Evolutionary conservation across 2,797 vertebrate species (phyloP).

Genomic region (Ibycter americanus): DNA sequence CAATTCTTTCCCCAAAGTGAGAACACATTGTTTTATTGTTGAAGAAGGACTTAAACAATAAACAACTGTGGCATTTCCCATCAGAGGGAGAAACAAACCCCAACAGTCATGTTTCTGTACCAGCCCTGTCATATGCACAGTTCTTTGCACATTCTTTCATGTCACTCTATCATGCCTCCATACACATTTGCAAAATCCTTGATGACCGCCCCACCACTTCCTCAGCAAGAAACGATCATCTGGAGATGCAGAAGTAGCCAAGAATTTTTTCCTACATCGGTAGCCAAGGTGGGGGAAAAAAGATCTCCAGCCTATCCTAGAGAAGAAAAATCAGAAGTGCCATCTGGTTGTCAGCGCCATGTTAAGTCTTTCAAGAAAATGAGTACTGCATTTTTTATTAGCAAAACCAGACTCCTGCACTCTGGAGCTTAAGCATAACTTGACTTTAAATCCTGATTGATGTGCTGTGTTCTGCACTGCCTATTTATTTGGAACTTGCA

Average conservation of each 20-base stretch:
- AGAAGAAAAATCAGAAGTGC: background rate
- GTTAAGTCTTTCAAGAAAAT: background rate
- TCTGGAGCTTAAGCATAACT: background rate
- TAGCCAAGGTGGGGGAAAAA: background rate
- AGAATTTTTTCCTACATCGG: background rate
- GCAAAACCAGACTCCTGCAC: background rate
- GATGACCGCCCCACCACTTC: background rate
- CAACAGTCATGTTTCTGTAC: background rate
- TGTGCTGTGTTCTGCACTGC: background rate
- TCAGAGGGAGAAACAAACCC: background rate
- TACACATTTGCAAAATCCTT: background rate
- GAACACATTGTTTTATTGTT: background rate
- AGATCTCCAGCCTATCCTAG: background rate
- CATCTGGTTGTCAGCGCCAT: background rate
- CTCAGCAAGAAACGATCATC: background rate
- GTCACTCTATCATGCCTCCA: background rate
- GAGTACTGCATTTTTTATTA: background rate
- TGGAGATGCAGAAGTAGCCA: background rate
- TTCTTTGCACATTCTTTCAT: background rate
- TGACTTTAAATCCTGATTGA: background rate
- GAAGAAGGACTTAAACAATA: background rate
- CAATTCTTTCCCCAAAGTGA: background rate
- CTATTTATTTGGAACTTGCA: background rate
- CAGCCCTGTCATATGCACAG: background rate
- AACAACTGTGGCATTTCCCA: background rate